phyloP scores from a whole-genome alignment of 2,888 invertebrate genomes.

The Caradrina kadenii region DNA sequence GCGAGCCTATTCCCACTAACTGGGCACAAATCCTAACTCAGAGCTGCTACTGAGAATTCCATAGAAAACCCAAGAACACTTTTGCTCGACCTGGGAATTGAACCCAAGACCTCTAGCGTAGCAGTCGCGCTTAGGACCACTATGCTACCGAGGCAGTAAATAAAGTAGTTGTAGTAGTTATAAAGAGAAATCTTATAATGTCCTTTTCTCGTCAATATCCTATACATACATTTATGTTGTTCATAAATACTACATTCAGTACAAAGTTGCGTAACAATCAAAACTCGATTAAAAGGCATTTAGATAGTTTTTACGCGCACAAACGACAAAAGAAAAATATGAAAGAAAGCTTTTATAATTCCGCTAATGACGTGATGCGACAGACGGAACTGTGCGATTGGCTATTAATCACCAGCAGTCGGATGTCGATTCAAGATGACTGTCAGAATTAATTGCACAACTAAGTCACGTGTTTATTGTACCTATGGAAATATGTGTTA shows the following conservation, averaged over 20 bases:
- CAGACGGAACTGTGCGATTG: constrained; percentile 46
- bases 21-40: too few relatives aligned
- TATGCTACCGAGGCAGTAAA: too few relatives aligned
- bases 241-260: neutral
- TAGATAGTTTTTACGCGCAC: constrained; percentile 6
- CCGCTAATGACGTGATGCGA: constrained; percentile 38
- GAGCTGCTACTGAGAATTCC: too few relatives aligned
- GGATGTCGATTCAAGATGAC: constrained; percentile 78
- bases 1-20: too few relatives aligned
- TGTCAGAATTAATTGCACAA: constrained; percentile 74
- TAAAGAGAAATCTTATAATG: constrained; percentile 35
- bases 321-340: constrained; percentile 22
- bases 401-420: constrained; percentile 74
- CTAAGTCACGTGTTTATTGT: constrained; percentile 36
- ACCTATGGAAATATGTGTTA: neutral
- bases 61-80: too few relatives aligned
- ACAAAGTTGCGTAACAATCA: constrained; percentile 17
- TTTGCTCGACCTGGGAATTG: too few relatives aligned
- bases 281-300: constrained; percentile 33
- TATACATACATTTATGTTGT: neutral
- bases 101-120: too few relatives aligned
- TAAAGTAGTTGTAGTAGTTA: too few relatives aligned
- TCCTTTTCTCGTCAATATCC: constrained; percentile 15
- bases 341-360: constrained; percentile 25
- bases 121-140: too few relatives aligned